These are phyloP conservation scores for Celastrina argiolus DNA, from an alignment of 2,888 invertebrate species.

Conservation along the genomic window DNA sequence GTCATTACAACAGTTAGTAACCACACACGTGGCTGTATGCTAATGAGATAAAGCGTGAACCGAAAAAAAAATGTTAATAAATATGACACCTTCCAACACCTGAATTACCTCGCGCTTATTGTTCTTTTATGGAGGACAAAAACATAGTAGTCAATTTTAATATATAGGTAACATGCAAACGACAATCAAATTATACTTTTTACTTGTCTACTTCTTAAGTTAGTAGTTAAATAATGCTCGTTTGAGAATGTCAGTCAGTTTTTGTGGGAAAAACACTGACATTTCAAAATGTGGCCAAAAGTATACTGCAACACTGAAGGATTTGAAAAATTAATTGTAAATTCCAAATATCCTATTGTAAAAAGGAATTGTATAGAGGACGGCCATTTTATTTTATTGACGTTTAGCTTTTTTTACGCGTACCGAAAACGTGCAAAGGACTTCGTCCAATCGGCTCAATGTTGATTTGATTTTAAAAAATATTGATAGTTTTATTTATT, in stretches of 20 bases:
- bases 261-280: conserved; percentile 25
- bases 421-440: conserved; percentile 3
- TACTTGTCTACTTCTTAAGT: not conserved
- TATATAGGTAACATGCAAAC: not conserved
- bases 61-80: too few relatives aligned
- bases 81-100: too few relatives aligned
- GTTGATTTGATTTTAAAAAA: not conserved
- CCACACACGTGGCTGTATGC: too few relatives aligned
- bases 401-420: conserved; percentile 3
- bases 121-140: not conserved
- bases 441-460: not conserved
- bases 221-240: not conserved
- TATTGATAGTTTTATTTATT: too few relatives aligned
- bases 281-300: conserved; percentile 31
- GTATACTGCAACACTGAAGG: conserved; percentile 72
- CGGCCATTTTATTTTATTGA: conserved; percentile 10
- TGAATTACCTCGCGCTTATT: too few relatives aligned
- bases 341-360: conserved; percentile 33
- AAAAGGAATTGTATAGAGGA: conserved; percentile 51
- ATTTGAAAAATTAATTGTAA: conserved; percentile 56
- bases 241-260: conserved; percentile 38
- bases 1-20: too few relatives aligned
- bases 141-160: not conserved
- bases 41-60: too few relatives aligned
- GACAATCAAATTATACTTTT: not conserved